A percentile compares a stretch with the other conserved stretches of the same genome.
phyloP scores from a whole-genome alignment of 2,797 vertebrate genomes.

The Siniperca scherzeri region DNA sequence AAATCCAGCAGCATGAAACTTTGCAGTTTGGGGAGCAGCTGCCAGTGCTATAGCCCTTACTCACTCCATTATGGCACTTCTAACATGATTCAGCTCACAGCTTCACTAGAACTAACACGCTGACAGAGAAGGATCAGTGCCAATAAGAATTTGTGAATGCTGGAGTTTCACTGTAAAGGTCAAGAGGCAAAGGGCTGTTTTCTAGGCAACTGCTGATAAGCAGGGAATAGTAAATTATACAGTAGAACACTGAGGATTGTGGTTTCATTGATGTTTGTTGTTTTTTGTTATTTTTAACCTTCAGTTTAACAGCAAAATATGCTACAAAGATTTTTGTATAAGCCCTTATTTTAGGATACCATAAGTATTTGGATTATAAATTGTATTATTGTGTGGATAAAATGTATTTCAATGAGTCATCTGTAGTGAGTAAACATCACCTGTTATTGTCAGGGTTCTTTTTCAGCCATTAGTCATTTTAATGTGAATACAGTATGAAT shows the following conservation, averaged over 20 bases:
- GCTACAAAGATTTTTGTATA: not conserved
- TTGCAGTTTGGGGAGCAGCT: slow-evolving; percentile 65
- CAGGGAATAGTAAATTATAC: slow-evolving; percentile 22
- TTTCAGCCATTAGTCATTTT: not conserved
- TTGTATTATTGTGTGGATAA: not conserved
- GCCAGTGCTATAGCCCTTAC: slow-evolving; percentile 57
- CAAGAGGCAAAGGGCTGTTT: slow-evolving; percentile 50
- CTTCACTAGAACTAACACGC: slow-evolving; percentile 65
- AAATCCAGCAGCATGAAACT: slow-evolving; percentile 64
- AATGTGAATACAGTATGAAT: not conserved
- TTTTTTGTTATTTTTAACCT: slow-evolving; percentile 4
- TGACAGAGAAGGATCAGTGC: slow-evolving; percentile 57
- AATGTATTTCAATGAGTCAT: not conserved
- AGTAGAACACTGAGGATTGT: slow-evolving; percentile 19
- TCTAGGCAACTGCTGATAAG: slow-evolving; percentile 16
- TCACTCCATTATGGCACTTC: slow-evolving; percentile 52
- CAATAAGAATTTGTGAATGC: slow-evolving; percentile 61
- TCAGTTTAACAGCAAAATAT: not conserved
- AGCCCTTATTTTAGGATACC: not conserved
- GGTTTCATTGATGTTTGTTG: not conserved
- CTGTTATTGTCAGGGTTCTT: not conserved
- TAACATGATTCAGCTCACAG: slow-evolving; percentile 71
- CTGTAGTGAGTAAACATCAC: not conserved
- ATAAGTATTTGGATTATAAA: not conserved
- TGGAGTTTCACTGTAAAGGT: slow-evolving; percentile 66